Evolutionary conservation across 2,888 invertebrate genomes (phyloP).

Genomic region (Conops quadrifasciatus): DNA sequence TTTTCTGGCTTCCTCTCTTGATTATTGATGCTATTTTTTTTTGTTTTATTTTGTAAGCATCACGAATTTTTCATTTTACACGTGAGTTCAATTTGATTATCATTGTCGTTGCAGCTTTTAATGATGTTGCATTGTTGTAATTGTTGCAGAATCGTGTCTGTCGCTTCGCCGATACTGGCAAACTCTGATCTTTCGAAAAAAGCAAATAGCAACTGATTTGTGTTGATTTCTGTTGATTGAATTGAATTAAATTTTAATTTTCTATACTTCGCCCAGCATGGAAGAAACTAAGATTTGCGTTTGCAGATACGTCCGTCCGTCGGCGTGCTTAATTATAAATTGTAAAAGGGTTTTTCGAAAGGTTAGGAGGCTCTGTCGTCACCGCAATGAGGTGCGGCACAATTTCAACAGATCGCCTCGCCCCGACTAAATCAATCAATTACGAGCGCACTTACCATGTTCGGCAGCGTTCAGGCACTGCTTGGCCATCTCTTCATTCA

Average conservation of each 20-base stretch:
- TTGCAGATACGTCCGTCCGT: not conserved
- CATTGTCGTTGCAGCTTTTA: not conserved
- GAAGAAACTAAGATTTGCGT: not conserved
- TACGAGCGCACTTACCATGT: conserved; percentile 53
- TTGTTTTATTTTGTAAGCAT: conserved; percentile 45
- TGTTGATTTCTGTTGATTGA: not conserved
- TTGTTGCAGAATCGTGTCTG: not conserved
- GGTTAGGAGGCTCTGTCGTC: not conserved
- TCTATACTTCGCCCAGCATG: too few relatives aligned
- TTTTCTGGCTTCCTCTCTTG: not conserved
- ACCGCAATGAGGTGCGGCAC: too few relatives aligned
- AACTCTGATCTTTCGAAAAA: too few relatives aligned
- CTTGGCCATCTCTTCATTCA: conserved; percentile 57
- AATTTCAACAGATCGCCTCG: too few relatives aligned
- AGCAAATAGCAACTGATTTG: too few relatives aligned
- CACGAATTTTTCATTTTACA: conserved; percentile 56
- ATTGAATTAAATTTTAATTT: not conserved
- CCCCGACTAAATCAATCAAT: too few relatives aligned
- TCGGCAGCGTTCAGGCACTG: conserved; percentile 60
- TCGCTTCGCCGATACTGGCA: not conserved
- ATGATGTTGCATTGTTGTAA: not conserved
- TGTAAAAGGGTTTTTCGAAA: not conserved
- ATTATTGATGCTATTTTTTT: conserved; percentile 29
- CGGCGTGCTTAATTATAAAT: not conserved
- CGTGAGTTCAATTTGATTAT: conserved; percentile 35